These are phyloP conservation scores for Drosophila macrospina DNA, from an alignment of 2,888 invertebrate species.

Conservation along the genomic window DNA sequence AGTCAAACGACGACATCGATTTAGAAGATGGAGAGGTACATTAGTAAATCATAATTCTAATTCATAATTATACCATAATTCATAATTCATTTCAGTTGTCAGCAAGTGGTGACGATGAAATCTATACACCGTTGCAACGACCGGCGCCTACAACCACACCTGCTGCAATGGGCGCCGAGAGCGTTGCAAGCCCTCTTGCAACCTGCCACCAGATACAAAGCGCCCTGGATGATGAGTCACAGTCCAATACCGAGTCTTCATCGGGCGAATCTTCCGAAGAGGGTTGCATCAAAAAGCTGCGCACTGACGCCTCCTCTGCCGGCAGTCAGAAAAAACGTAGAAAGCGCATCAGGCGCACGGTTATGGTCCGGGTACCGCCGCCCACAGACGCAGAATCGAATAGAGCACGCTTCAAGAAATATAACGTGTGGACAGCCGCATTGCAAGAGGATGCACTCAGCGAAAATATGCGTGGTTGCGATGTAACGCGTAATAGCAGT, in stretches of 20 bases:
- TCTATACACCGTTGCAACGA: slow-evolving; percentile 83
- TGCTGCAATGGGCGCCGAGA: slow-evolving; percentile 42
- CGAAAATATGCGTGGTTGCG: slow-evolving; percentile 91
- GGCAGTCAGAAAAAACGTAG: slow-evolving; percentile 61
- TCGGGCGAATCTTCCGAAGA: slow-evolving; percentile 83
- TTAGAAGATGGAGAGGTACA: slow-evolving; percentile 90
- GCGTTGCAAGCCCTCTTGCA: slow-evolving; percentile 58
- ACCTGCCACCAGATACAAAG: slow-evolving; percentile 69
- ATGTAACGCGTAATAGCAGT: slow-evolving; percentile 89
- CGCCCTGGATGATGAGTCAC: slow-evolving; percentile 72
- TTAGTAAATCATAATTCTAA: background rate
- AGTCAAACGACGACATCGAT: slow-evolving; percentile 86
- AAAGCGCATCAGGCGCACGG: slow-evolving; percentile 80
- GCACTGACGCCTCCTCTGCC: slow-evolving; percentile 52
- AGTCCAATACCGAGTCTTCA: slow-evolving; percentile 76
- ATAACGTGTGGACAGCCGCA: slow-evolving; percentile 91
- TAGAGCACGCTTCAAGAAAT: slow-evolving; percentile 87
- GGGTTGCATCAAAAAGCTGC: slow-evolving; percentile 75
- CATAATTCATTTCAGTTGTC: slow-evolving; percentile 69
- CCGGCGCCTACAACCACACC: slow-evolving; percentile 57
- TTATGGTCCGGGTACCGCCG: slow-evolving; percentile 78
- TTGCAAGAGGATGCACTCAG: slow-evolving; percentile 92
- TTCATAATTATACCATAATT: background rate
- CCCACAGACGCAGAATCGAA: slow-evolving; percentile 65
- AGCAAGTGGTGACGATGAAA: slow-evolving; percentile 82